These are phyloP conservation scores for Heterocephalus glaber DNA, from an alignment of 2,113 vertebrate species.

Conservation along the genomic window DNA sequence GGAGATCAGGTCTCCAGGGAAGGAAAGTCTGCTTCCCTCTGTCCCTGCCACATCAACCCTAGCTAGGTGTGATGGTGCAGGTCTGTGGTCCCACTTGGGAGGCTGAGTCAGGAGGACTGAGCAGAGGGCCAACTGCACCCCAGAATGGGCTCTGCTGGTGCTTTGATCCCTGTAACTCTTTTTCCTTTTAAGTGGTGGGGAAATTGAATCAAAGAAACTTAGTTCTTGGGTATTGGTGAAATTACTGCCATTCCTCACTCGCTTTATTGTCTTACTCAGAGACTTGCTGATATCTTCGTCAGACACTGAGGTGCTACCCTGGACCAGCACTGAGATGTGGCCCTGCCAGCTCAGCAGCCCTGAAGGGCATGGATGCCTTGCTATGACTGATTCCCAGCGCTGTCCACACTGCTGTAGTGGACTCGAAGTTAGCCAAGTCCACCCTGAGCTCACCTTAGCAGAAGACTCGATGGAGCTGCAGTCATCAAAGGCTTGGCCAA, in stretches of 20 bases:
- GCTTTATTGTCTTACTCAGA: background rate
- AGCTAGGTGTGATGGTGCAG: accelerated
- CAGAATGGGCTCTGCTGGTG: background rate
- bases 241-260: background rate
- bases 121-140: background rate
- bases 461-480: conserved; percentile 80
- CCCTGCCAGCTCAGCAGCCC: background rate
- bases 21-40: background rate
- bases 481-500: conserved; percentile 84
- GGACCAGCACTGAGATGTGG: background rate
- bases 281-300: too few species aligned
- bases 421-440: accelerated
- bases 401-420: accelerated
- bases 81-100: background rate
- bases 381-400: accelerated
- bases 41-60: background rate
- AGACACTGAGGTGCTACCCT: background rate
- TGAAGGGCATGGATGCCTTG: background rate
- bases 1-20: background rate
- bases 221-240: background rate
- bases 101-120: background rate
- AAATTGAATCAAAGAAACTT: too few species aligned
- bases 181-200: background rate
- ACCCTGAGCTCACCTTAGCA: conserved; percentile 77
- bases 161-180: background rate